Evolutionary conservation across 2,113 vertebrate species (phyloP).

Genomic region (Solea solea): DNA sequence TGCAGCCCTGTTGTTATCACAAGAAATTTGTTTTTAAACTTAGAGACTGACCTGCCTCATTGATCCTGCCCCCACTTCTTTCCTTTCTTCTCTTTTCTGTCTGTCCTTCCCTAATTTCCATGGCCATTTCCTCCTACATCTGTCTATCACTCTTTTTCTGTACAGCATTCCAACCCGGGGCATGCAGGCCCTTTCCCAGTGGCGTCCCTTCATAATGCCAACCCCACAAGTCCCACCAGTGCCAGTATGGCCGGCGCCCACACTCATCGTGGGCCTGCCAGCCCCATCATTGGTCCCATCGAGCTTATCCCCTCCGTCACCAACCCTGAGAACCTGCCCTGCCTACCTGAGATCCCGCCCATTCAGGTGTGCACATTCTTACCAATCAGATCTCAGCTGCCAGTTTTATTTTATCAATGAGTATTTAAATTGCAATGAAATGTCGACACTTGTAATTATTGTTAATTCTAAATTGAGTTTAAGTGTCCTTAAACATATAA

Average conservation of each 20-base stretch:
- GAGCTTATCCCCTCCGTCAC: slow-evolving; percentile 98
- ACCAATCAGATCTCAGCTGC: not conserved
- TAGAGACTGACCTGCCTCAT: slow-evolving; percentile 12
- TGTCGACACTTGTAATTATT: too few relatives aligned
- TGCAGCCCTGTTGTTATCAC: slow-evolving; percentile 42
- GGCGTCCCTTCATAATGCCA: slow-evolving; percentile 94
- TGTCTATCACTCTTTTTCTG: slow-evolving; percentile 33
- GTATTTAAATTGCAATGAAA: too few relatives aligned
- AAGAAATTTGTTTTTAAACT: not conserved
- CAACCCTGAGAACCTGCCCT: slow-evolving; percentile 97
- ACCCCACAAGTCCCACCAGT: slow-evolving; percentile 97
- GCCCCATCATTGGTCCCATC: slow-evolving; percentile 91
- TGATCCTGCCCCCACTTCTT: not conserved
- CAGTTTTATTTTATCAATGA: not conserved
- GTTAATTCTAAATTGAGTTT: too few relatives aligned
- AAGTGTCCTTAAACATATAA: too few relatives aligned
- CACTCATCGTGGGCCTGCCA: slow-evolving; percentile 90
- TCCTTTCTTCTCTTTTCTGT: not conserved
- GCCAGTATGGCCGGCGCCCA: slow-evolving; percentile 94
- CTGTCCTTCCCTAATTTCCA: not conserved
- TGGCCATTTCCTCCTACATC: not conserved
- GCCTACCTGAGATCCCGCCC: slow-evolving; percentile 95
- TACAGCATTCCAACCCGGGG: slow-evolving; percentile 96
- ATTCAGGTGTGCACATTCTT: slow-evolving; percentile 87
- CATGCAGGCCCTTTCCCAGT: slow-evolving; percentile 97